Conservation (phyloP, 1,140 invertebrate genomes). For the Drosophila simulans region DNA sequence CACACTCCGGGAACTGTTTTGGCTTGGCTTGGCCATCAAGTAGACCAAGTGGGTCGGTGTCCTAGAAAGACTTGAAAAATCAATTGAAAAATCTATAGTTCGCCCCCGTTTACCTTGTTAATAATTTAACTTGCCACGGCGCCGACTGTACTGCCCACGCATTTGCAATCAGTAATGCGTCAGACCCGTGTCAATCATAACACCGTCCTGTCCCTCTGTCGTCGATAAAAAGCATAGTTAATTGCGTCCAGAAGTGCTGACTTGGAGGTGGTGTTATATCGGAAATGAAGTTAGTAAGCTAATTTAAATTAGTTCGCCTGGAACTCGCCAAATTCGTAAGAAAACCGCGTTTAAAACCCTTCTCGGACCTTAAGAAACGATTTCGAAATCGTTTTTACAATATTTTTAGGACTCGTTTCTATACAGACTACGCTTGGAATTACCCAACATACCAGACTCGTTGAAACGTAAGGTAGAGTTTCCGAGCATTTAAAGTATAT, state of each 20-base stretch:
- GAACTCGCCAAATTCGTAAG: no score
- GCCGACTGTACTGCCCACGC: not conserved
- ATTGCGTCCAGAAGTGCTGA: conserved; percentile 20
- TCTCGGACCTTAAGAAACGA: no score
- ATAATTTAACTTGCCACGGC: conserved; percentile 5
- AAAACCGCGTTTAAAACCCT: no score
- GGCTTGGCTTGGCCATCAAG: no score
- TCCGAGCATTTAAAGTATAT: no score
- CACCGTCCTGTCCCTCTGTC: not conserved
- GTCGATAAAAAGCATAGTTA: conserved; percentile 8
- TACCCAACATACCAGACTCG: no score
- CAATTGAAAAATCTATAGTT: conserved; percentile 12
- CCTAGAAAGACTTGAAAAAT: conserved; percentile 3
- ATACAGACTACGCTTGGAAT: no score
- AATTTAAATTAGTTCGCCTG: no score
- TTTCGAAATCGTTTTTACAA: no score
- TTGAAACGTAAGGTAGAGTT: no score
- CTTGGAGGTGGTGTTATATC: not conserved
- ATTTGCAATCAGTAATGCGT: conserved; percentile 46
- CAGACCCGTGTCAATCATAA: conserved; percentile 42
- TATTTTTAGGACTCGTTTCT: no score
- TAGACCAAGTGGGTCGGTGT: not conserved
- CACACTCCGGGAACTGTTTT: not conserved
- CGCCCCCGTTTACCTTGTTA: not conserved
- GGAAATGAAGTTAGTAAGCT: no score